Percentiles rank a stretch among this genome's conserved stretches.
phyloP scores from a whole-genome alignment of 2,113 vertebrate genomes.

The Tetrax tetrax region DNA sequence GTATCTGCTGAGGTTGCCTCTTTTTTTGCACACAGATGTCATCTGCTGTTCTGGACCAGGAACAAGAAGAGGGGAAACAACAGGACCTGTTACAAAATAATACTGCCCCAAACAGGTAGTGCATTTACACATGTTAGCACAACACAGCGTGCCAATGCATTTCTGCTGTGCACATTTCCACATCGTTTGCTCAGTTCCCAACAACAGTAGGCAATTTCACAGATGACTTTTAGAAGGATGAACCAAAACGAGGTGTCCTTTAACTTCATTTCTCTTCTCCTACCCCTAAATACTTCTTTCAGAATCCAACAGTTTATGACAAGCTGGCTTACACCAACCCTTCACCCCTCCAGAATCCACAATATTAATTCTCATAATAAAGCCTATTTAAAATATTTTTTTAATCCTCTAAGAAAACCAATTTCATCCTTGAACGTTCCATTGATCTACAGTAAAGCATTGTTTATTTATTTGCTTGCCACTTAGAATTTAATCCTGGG shows the following conservation, averaged over 20 bases:
- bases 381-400: constrained; percentile 53
- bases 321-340: not conserved
- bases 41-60: constrained; percentile 5
- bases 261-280: not conserved
- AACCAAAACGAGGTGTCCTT: not conserved
- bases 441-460: constrained; percentile 55
- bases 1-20: constrained; percentile 17
- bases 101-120: not conserved
- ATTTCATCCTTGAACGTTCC: constrained; percentile 63
- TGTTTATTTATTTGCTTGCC: constrained; percentile 60
- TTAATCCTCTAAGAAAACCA: constrained; percentile 54
- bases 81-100: not conserved
- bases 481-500: constrained; percentile 54
- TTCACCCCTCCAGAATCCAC: not conserved
- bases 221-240: not conserved
- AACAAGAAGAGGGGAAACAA: constrained; percentile 3
- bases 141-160: not conserved
- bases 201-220: not conserved
- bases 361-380: constrained; percentile 33
- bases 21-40: not conserved
- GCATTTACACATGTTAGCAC: not conserved
- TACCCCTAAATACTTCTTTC: not conserved
- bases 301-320: not conserved
- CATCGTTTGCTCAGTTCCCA: not conserved
- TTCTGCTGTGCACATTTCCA: not conserved